A percentile compares a stretch with the other conserved stretches of the same genome.
These are phyloP conservation scores for Aphidius gifuensis DNA, from an alignment of 1,140 invertebrate genomes.

Conservation along the genomic window DNA sequence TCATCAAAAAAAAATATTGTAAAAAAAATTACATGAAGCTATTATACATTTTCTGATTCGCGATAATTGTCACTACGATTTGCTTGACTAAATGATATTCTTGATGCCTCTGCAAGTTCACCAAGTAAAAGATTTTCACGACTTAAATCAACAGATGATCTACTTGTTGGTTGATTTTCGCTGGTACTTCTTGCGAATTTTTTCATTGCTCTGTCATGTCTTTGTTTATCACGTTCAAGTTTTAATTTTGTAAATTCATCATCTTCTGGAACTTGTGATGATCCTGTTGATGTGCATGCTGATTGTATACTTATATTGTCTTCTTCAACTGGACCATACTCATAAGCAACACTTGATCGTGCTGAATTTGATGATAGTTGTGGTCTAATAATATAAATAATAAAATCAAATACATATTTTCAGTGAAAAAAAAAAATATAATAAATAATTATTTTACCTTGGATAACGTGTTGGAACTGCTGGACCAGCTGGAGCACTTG, in stretches of 20 bases:
- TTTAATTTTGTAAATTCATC: constrained; percentile 60
- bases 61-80: constrained; percentile 6
- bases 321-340: constrained; percentile 28
- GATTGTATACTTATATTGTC: constrained; percentile 31
- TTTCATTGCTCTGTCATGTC: constrained; percentile 49
- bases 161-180: constrained; percentile 27
- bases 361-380: constrained; percentile 29
- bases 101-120: constrained; percentile 37
- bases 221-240: constrained; percentile 51
- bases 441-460: constrained; percentile 1
- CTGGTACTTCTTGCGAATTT: constrained; percentile 55
- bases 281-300: constrained; percentile 25
- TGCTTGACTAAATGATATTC: constrained; percentile 17
- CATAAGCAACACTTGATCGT: constrained; percentile 30
- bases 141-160: constrained; percentile 28
- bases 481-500: constrained; percentile 38
- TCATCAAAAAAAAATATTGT: background rate
- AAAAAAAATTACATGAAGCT: background rate
- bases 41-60: constrained; percentile 19
- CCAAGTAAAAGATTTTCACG: constrained; percentile 36
- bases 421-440: too few species aligned
- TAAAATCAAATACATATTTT: too few species aligned
- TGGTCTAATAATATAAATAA: constrained; percentile 26
- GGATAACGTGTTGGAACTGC: background rate
- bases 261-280: constrained; percentile 12